Evolutionary conservation across 2,797 vertebrate species (phyloP), one percentile per base, ranked within the genome.

Genomic region (Arnoldichthys spilopterus): DNA sequence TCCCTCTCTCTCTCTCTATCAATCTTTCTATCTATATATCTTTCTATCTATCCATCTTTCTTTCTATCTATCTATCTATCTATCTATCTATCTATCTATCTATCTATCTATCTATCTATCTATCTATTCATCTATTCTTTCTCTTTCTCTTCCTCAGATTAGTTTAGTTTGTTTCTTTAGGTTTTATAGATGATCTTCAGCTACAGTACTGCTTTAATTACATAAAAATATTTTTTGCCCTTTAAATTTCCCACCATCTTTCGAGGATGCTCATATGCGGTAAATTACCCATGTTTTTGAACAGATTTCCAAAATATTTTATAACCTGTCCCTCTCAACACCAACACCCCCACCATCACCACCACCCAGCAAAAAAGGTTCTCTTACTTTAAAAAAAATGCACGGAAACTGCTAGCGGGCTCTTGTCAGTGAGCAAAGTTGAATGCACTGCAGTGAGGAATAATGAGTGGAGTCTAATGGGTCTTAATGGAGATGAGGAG

Each of bases 341-440:
- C n/a, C n/a, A n/a, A n/a, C n/a, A n/a, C n/a, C n/a, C n/a, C n/a
- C n/a, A n/a, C n/a, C n/a, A n/a, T n/a, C n/a, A n/a, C n/a, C n/a
- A n/a, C n/a, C n/a, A n/a, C n/a, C n/a, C n/a, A 76, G 75, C 40
- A 59, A 76, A 37, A 40, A 72, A 37, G 37, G 58, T 81, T 18
- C 24, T 51, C 49, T 26, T 26, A 64, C 43, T 37, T 72, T 56
- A 74, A 76, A 71, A n/a, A 66, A 75, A 49, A 47, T 66, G 22
- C 64, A 68, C 12, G 18, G 56, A 63, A 54, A 51, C 22, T 70
- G 45, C 66, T 45, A 43, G 13, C 49, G 37, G 40, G 51, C 54
- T 45, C 26, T 54, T 61, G 22, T 53, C 37, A 45, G 16, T 24
- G 49, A 74, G 61, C 40, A 15, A 59, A 66, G 59, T 24, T 66